Percentiles rank a stretch among this genome's conserved stretches.
phyloP scores from a whole-genome alignment of 2,113 vertebrate species.

The Lepidothrix coronata region DNA sequence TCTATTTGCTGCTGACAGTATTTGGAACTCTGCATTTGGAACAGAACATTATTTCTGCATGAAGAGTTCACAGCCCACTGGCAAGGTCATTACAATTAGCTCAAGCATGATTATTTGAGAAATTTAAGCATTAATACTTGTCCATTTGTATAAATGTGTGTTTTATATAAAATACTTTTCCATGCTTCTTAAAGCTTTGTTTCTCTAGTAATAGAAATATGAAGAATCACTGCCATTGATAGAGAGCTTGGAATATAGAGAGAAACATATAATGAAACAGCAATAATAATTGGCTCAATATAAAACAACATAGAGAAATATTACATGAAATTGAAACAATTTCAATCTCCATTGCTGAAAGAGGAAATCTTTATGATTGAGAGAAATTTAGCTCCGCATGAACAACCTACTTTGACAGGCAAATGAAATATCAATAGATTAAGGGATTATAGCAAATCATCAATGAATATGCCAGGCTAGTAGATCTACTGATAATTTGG shows the following conservation, averaged over 20 bases:
- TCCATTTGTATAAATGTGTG: not conserved
- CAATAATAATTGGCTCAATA: not conserved
- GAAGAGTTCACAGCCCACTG: conserved; percentile 15
- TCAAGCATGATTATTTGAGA: not conserved
- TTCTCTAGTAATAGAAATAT: not conserved
- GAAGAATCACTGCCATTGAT: not conserved
- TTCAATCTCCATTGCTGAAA: not conserved
- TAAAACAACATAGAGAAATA: conserved; percentile 5
- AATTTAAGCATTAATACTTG: not conserved
- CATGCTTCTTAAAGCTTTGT: not conserved
- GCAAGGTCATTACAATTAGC: conserved; percentile 44
- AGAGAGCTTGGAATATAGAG: not conserved
- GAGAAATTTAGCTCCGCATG: not conserved
- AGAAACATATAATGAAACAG: not conserved
- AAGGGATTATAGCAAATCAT: not conserved
- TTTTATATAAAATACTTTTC: not conserved
- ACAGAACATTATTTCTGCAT: conserved; percentile 15
- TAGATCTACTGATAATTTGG: not conserved
- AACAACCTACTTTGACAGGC: not conserved
- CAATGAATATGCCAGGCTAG: not conserved
- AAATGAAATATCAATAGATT: conserved; percentile 29
- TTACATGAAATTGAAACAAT: not conserved
- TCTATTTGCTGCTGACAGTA: conserved; percentile 5
- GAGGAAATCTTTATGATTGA: not conserved
- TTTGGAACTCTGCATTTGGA: not conserved